Evolutionary conservation across 2,888 invertebrate genomes (phyloP), one percentile per base, ranked within the genome.

Genomic region (Ferrisia virgata): DNA sequence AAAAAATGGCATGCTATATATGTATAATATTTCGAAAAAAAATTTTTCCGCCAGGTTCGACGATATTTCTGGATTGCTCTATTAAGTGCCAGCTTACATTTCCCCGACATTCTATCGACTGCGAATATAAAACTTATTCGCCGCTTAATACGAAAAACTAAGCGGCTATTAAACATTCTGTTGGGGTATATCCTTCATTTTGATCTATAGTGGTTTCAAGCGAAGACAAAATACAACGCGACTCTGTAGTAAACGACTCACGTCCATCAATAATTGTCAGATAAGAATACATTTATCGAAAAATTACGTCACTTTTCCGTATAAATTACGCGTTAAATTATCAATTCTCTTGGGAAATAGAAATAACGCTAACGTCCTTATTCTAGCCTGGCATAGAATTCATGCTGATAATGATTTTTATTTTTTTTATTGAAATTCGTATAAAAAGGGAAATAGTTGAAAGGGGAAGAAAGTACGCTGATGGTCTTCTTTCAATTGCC

Each of bases 251-350:
- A 18, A 28, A 76, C 72, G 72, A 28, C 28, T 76, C 72, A 36
- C 72, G 72, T 76, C 18, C 72, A 76, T 76, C 72, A 76, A 76
- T 76, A 76, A 76, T 76, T 76, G 72, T 76, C 72, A 76, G 18
- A 76, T 36, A 36, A 76, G 36, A 36, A 76, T 18, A 36, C 36
- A 25, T 76, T 76, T 72, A 36, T 76, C 72, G 72, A 4, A n/a
- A 76, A 76, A 76, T 18, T 76, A 76, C 36, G 22, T 22, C 33
- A 76, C 5, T 76, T 36, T 36, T 22, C 40, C 11, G 72, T 76
- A 36, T 76, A 76, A 76, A 76, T 76, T 76, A 76, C 18, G 18
- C n/a, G 72, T 64, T 64, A 64, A 64, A 64, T 64, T 64, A 64
- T 28, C 64, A 25, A 64, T 64, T 64, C 28, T 64, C 15, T 76